A percentile compares a stretch with the other conserved stretches of the same genome.
phyloP scores from a whole-genome alignment of 2,113 vertebrate species.

The Oenanthe oenanthe region DNA sequence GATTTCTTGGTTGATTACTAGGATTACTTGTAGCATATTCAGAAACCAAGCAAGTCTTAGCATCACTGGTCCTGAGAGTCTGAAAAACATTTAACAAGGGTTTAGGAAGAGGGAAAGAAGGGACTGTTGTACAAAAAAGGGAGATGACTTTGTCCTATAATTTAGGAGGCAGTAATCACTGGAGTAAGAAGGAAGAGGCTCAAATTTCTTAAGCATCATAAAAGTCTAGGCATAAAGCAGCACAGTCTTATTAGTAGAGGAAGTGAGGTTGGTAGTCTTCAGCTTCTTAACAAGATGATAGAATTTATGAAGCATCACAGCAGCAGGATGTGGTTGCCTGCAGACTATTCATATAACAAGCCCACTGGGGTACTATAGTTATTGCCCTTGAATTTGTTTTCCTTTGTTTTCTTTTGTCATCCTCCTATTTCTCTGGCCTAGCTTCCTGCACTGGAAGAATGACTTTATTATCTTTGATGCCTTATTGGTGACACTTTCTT shows the following conservation, averaged over 20 bases:
- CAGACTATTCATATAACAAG: constrained; percentile 88
- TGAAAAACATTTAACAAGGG: background rate
- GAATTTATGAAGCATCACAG: constrained; percentile 86
- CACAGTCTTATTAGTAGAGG: constrained; percentile 77
- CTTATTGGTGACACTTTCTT: constrained; percentile 9
- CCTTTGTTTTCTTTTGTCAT: constrained; percentile 81
- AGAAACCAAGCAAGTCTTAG: background rate
- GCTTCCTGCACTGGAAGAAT: constrained; percentile 71
- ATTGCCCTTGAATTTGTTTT: constrained; percentile 77
- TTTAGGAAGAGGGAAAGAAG: background rate
- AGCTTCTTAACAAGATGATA: constrained; percentile 86
- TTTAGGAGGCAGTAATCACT: background rate
- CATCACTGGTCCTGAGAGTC: background rate
- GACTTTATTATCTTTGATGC: constrained; percentile 73
- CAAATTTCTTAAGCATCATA: constrained; percentile 12
- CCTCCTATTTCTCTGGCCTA: constrained; percentile 68
- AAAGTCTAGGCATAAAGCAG: constrained; percentile 56
- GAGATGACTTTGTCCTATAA: background rate
- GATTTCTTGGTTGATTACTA: background rate
- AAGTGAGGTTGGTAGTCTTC: constrained; percentile 85
- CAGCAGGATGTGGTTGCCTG: constrained; percentile 83
- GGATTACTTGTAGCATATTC: background rate
- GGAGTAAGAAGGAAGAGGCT: background rate
- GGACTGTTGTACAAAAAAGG: background rate
- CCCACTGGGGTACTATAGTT: constrained; percentile 85